Evolutionary conservation across 2,113 vertebrate genomes (phyloP), one percentile per base, ranked within the genome.

Genomic region (Antechinus stuartii): DNA sequence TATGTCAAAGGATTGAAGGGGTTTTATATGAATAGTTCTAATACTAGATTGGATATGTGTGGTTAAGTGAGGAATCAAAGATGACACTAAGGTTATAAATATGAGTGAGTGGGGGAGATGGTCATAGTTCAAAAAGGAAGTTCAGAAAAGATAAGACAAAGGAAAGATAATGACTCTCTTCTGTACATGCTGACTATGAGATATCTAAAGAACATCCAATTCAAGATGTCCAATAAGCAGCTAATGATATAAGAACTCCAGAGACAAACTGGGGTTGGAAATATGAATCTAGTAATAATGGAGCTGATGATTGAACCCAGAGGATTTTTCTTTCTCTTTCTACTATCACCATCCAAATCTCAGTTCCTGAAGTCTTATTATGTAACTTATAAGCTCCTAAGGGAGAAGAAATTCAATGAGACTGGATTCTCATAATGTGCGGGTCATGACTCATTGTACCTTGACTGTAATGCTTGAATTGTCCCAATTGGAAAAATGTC

Each of bases 341-440:
- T 84, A 42, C 42, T 84, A 84, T 42, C 19, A 42, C 8, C 35
- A 42, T 84, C n/a, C 19, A 84, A 42, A 42, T 95, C 91, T 90
- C 55, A 97, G 92, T 8, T 94, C 93, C 96, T 94, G 92, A 96
- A 95, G 90, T 12, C 16, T 68, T 68, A 53, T 19, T 30, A 68
- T 14, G n/a, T 42, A 76, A 16, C 24, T 10, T 55, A 52, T 52
- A 52, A 52, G 42, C 14, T 1, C 22, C 49, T 56, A 92, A 27
- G 42, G 8, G 54, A 42, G 16, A 76, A 5, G 25, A 8, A 22
- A 11, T 50, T 94, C 2, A 26, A 8, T 84, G 68, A 47, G 84
- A 24, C 56, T 84, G 54, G 3, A 12, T 25, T 35, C 42, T 8
- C 49, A 50, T 49, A 23, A 47, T 90, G 26, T 9, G 42, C 95